A percentile compares a stretch with the other conserved stretches of the same genome.
Evolutionary conservation across 2,113 vertebrate species (phyloP).

Genomic region (Zosterops borbonicus): DNA sequence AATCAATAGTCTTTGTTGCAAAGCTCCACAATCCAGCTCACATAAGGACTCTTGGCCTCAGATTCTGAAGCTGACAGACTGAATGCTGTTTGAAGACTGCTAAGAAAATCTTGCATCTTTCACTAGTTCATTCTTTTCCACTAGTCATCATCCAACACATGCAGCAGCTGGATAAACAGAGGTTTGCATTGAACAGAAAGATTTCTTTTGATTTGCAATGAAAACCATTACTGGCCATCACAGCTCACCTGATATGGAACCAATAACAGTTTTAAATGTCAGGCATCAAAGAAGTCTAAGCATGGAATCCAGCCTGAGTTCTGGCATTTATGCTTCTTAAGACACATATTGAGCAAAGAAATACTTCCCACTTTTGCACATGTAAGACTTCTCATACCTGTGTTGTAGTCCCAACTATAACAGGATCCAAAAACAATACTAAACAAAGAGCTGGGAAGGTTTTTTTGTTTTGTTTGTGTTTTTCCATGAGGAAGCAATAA

Average conservation of each 20-base stretch:
- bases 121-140: not conserved
- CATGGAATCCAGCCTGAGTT: not conserved
- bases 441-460: not conserved
- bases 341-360: not conserved
- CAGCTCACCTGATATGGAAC: not conserved
- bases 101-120: not conserved
- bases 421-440: not conserved
- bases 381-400: not conserved
- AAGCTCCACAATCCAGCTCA: not conserved
- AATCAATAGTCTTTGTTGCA: not conserved
- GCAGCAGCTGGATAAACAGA: constrained; percentile 35
- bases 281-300: constrained; percentile 14
- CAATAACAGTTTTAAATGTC: not conserved
- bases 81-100: not conserved
- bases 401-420: not conserved
- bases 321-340: not conserved
- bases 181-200: not conserved
- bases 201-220: constrained; percentile 36
- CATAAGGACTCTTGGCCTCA: not conserved
- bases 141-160: not conserved
- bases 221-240: not conserved
- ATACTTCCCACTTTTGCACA: not conserved
- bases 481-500: not conserved
- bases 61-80: not conserved
- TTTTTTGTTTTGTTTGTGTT: not conserved